A percentile compares a stretch with the other conserved stretches of the same genome.
phyloP scores from a whole-genome alignment of 2,113 vertebrate species.

The Salvelinus namaycush region DNA sequence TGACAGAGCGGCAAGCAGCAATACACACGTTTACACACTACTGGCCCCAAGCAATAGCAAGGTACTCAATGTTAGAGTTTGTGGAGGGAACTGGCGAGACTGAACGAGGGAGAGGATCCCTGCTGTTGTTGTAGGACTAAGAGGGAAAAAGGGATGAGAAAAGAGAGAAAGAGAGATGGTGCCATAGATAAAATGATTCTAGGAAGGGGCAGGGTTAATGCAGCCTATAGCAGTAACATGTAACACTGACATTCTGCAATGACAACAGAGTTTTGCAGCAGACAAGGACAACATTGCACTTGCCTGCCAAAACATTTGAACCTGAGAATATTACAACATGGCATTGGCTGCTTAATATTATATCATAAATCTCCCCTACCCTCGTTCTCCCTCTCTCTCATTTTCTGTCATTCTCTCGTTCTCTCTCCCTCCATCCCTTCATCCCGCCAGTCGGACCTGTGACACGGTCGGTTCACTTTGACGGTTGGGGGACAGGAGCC shows the following conservation, averaged over 20 bases:
- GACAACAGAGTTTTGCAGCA: too few species aligned
- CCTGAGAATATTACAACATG: constrained; percentile 1
- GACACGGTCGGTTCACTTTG: neutral
- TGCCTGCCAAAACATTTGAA: too few species aligned
- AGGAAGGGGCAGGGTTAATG: neutral
- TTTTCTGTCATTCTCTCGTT: too few species aligned
- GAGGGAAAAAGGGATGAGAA: neutral
- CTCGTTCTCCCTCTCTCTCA: neutral
- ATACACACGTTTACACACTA: neutral
- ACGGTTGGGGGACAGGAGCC: neutral
- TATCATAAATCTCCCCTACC: neutral
- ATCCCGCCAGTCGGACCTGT: too few species aligned
- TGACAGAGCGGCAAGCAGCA: constrained; percentile 25
- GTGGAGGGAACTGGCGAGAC: neutral
- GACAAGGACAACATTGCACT: too few species aligned
- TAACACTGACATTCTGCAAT: too few species aligned
- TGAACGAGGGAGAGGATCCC: neutral
- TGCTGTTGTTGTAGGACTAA: neutral
- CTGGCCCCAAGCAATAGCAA: neutral
- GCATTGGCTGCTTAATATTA: constrained; percentile 7
- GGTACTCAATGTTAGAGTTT: constrained; percentile 10
- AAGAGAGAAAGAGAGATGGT: neutral
- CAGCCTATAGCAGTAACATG: too few species aligned
- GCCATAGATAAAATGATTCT: neutral
- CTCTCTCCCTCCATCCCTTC: too few species aligned